phyloP scores from a whole-genome alignment of 2,113 vertebrate species.

The Hypocryptadius cinnamomeus region DNA sequence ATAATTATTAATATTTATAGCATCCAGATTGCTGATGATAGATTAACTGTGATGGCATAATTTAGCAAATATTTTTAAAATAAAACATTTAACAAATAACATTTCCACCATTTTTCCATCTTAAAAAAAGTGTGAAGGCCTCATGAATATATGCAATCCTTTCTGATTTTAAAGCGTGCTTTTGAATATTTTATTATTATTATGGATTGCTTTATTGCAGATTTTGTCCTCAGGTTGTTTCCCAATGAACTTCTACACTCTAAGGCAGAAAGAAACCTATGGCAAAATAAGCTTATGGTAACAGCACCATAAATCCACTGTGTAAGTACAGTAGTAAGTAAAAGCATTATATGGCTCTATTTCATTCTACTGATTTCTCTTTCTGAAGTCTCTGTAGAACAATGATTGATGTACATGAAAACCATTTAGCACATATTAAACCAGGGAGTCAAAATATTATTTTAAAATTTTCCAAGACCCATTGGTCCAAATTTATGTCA shows the following conservation, averaged over 20 bases:
- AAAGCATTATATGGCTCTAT: not conserved
- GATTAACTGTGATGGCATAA: not conserved
- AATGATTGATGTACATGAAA: not conserved
- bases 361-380: not conserved
- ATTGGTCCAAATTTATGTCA: not conserved
- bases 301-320: not conserved
- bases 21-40: not conserved
- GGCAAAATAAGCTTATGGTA: not conserved
- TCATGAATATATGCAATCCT: not conserved
- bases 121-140: not conserved
- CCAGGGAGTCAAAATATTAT: not conserved
- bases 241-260: not conserved
- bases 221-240: constrained; percentile 3
- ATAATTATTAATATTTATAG: constrained; percentile 45
- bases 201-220: not conserved
- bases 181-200: constrained; percentile 11
- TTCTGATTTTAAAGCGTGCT: not conserved
- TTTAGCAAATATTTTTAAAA: constrained; percentile 45
- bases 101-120: not conserved
- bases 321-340: not conserved
- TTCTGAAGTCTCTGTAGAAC: not conserved
- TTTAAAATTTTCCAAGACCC: not conserved
- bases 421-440: not conserved
- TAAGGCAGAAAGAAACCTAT: not conserved
- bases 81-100: constrained; percentile 15